Base-by-base conservation (phyloP, 2,888 invertebrate species). In the Xestia xanthographa region DNA sequence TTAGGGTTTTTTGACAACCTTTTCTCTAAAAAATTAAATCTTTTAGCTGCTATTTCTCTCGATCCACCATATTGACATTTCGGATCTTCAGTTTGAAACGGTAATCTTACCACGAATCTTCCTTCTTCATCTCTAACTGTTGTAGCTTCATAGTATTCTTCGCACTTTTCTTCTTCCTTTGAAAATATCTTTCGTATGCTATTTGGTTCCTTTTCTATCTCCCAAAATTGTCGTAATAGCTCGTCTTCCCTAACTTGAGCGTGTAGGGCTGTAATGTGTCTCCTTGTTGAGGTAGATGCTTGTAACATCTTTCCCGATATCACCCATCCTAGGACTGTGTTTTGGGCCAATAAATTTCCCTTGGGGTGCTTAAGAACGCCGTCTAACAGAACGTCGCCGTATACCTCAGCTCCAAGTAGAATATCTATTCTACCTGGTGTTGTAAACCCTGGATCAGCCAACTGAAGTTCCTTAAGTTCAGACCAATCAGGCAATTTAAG, bases 401-500 rank as follows among this genome's bases (percentile, higher is more conserved):
- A 48, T 5, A 66, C 48, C 9, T 66, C 66, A 38, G 73, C 73
- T 63, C 74, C 74, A 60, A 78, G 60, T 17, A 78, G 12, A 78
- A 78, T 75, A 38, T 75, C 69, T 17, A 77, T 74, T 74, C 11
- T 74, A n/a, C 69, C 69, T 56, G 73, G 70, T 65, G 75, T 75
- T 17, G 70, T 38, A 26, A 66, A 72, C 1, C n/a, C 26, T 26
- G 71, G 74, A 53, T 78, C 66, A 4, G 78, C 71, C 9, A 78
- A 22, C 43, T 66, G 26, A 45, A 26, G 0, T 11, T 12, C 20
- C 11, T 43, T 20, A 26, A 20, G 20, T 66, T 20, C 9, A n/a
- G 41, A 65, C 41, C 65, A 65, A n/a, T 66, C 43, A 14, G 26
- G n/a, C 11, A 48, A 9, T 12, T 12, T 2, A 63, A 12, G n/a